These are phyloP conservation scores for Callyntrura guangdongensis DNA, from an alignment of 2,888 invertebrate genomes.

Conservation along the genomic window DNA sequence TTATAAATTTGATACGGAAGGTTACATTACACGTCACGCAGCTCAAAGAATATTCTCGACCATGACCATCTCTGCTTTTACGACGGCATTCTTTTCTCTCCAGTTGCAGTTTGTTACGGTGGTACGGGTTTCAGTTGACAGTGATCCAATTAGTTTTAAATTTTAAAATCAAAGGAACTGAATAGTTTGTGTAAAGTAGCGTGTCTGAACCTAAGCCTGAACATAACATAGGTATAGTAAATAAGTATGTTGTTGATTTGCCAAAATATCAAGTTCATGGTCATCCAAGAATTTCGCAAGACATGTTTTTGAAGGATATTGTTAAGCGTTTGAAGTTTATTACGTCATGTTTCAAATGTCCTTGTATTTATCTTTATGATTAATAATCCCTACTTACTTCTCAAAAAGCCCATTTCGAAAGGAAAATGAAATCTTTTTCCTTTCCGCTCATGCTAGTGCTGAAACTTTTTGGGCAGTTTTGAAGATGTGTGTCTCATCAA, in stretches of 20 bases:
- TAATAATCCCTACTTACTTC: background rate
- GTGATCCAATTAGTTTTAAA: conserved; percentile 33
- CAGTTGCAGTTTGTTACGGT: conserved; percentile 16
- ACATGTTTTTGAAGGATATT: background rate
- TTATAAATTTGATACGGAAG: too few species aligned
- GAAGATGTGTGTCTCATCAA: background rate
- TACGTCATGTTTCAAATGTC: conserved; percentile 37
- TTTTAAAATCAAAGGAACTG: background rate
- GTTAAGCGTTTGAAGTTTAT: background rate
- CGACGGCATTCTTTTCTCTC: background rate
- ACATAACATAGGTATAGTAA: too few species aligned
- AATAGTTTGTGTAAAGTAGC: background rate
- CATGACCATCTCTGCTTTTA: background rate
- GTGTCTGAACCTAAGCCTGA: background rate
- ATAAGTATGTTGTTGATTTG: conserved; percentile 17
- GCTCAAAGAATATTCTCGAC: background rate
- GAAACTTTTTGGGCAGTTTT: background rate
- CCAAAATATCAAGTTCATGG: conserved; percentile 62
- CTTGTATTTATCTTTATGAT: background rate
- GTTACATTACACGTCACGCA: background rate
- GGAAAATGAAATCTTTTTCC: background rate
- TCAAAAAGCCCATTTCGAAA: background rate
- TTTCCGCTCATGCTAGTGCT: background rate
- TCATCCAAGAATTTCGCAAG: background rate
- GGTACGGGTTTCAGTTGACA: background rate